These are phyloP conservation scores for Deilephila porcellus DNA, from an alignment of 2,888 invertebrate genomes.

Conservation along the genomic window DNA sequence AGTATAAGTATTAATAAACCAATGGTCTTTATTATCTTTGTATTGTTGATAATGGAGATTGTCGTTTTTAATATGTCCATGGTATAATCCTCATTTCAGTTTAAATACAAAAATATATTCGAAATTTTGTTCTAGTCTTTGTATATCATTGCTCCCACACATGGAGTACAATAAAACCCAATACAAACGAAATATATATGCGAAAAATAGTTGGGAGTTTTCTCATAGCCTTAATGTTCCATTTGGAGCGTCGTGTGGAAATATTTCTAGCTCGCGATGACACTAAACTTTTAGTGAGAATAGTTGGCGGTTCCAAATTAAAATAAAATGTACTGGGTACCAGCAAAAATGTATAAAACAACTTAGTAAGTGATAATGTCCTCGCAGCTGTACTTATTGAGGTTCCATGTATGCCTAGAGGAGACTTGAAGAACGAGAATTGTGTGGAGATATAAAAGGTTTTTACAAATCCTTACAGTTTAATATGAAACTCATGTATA, in stretches of 20 bases:
- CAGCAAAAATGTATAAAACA: neutral
- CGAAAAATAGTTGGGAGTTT: neutral
- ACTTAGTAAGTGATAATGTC: conserved; percentile 12
- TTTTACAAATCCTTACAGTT: no score
- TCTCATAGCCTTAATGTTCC: neutral
- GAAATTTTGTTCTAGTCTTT: no score
- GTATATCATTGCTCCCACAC: neutral
- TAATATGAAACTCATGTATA: no score
- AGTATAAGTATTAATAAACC: no score
- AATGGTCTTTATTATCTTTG: no score
- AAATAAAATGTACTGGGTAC: conserved; percentile 7
- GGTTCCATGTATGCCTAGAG: no score
- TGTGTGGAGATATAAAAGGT: no score
- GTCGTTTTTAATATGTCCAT: no score
- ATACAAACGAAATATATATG: neutral
- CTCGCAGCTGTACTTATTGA: neutral
- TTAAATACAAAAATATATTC: no score
- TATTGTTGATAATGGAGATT: no score
- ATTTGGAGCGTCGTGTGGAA: neutral
- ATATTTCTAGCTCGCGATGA: conserved; percentile 12
- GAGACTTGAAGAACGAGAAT: no score
- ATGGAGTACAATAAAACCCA: neutral
- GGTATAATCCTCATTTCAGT: no score
- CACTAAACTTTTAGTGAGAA: conserved; percentile 7
- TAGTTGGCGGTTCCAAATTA: conserved; percentile 8